Evolutionary conservation across 2,113 vertebrate species (phyloP).

Genomic region (Lagopus leucura): DNA sequence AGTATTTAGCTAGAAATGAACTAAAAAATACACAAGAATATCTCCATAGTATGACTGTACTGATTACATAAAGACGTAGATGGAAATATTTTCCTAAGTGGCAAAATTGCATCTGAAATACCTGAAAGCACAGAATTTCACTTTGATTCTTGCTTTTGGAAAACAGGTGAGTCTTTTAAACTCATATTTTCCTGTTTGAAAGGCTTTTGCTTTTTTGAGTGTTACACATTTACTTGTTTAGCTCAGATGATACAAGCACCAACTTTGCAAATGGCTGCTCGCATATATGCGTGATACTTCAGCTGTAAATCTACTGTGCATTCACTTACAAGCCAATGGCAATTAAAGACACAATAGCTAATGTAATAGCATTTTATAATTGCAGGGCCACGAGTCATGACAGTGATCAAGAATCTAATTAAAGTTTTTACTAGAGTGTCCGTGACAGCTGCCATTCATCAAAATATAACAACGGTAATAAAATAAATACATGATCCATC

Average conservation of each 20-base stretch:
- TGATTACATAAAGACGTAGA: background rate
- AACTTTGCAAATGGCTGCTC: background rate
- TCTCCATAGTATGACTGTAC: background rate
- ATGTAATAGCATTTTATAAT: background rate
- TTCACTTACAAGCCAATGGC: background rate
- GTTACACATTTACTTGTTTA: background rate
- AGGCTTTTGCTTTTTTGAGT: background rate
- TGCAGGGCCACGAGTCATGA: background rate
- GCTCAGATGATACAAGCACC: background rate
- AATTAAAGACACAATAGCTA: constrained; percentile 19
- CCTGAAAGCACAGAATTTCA: background rate
- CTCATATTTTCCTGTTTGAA: background rate
- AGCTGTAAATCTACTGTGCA: background rate
- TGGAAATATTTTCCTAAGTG: background rate
- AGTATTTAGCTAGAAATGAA: background rate
- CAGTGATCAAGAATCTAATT: constrained; percentile 38
- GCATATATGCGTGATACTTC: background rate
- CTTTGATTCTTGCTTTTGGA: background rate
- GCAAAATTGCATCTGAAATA: background rate
- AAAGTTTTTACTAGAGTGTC: constrained; percentile 2
- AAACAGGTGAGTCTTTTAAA: background rate
- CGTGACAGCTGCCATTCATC: constrained; percentile 3
- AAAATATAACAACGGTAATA: constrained; percentile 28
- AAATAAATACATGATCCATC: background rate
- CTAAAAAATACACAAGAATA: background rate